phyloP scores from a whole-genome alignment of 1,140 invertebrate genomes.

The Pseudobourletiella spinata region DNA sequence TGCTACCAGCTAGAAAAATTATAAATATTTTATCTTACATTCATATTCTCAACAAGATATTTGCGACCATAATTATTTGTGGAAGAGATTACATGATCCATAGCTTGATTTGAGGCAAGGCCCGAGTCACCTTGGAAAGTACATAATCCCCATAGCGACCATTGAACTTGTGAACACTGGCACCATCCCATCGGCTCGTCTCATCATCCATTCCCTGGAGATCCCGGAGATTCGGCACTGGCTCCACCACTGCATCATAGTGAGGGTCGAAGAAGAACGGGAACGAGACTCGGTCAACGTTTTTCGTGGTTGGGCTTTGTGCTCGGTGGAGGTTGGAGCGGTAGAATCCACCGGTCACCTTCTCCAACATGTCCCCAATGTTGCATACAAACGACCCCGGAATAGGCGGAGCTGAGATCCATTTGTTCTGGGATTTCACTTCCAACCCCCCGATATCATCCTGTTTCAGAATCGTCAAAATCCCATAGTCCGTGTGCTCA shows the following conservation, averaged over 20 bases:
- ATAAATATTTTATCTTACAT: too few relatives aligned
- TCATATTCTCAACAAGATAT: too few relatives aligned
- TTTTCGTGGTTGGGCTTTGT: background rate
- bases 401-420: constrained; percentile 25
- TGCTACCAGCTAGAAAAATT: too few relatives aligned
- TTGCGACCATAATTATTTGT: too few relatives aligned
- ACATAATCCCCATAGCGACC: constrained; percentile 24
- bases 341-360: constrained; percentile 18
- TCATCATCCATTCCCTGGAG: constrained; percentile 1
- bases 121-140: constrained; percentile 22
- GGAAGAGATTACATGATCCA: too few relatives aligned
- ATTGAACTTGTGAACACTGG: constrained; percentile 14
- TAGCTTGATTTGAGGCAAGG: too few relatives aligned
- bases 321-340: constrained; percentile 23
- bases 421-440: constrained; percentile 9
- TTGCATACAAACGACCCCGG: constrained; percentile 22
- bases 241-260: constrained; percentile 9
- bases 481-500: constrained; percentile 25
- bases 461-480: constrained; percentile 26
- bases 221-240: background rate
- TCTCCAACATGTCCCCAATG: constrained; percentile 27
- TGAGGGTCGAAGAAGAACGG: constrained; percentile 29
- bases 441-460: constrained; percentile 20
- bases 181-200: constrained; percentile 14
- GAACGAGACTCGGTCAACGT: constrained; percentile 15